Evolutionary conservation across 2,888 invertebrate genomes (phyloP), one percentile per base, ranked within the genome.

Genomic region (Agrochola lota): DNA sequence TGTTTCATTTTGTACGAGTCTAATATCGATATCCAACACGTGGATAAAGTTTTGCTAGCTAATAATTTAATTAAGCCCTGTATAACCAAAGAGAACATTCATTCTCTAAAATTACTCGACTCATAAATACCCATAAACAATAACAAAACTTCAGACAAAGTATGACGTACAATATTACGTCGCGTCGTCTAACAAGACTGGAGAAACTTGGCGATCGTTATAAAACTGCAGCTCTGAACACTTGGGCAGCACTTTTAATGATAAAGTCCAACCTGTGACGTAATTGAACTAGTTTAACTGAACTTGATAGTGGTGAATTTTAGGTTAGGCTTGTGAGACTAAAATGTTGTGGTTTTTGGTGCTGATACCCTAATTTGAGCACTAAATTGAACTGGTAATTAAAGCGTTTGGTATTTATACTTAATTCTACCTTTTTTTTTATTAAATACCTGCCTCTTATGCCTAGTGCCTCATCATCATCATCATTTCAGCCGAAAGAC

Each of bases 211-310:
- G 74, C 72, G 73, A 81, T 90, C 84, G 88, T 91, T 90, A 91
- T 87, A 91, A 90, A 90, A 91, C 84, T 91, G 87, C 87, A 85
- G 78, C 78, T 69, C 66, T 78, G 80, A 86, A 89, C 85, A 85
- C 83, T 76, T 71, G 71, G 74, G 83, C 63, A 73, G 71, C 81
- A 90, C 81, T 90, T 91, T 91, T 90, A 91, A 91, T 88, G 88
- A 90, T 86, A 88, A 83, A 81, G 76, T 81, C 79, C 74, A 87
- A 86, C 72, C 81, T 90, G 85, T 78, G 86, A 79, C 80, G 70
- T 79, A 72, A 83, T 87, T 66, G 74, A 71, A 77, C 43, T 80
- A 75, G 72, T 78, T 83, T 71, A 43, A 64, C 69, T 82, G 35
- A 67, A 52, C 71, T 78, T 74, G 30, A 74, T 83, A 78, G 62